Conservation (phyloP, 2,888 invertebrate genomes). For the Neoascia interrupta region DNA sequence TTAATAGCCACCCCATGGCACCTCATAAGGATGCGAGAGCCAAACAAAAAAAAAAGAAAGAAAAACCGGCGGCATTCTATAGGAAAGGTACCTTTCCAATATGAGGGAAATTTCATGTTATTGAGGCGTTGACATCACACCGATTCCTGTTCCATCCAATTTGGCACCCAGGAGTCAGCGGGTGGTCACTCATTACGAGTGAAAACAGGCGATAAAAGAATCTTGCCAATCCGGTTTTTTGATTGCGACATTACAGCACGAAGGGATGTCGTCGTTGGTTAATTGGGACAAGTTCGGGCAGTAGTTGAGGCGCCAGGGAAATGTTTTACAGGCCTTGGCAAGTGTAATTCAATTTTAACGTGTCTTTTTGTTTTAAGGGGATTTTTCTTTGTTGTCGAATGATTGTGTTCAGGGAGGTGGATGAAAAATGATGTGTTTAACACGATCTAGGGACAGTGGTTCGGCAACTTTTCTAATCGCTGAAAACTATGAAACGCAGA, state of each 20-base stretch:
- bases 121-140: constrained; percentile 56
- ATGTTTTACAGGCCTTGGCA: neutral
- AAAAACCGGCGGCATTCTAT: too few species aligned
- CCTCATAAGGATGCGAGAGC: neutral
- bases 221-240: constrained; percentile 47
- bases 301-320: neutral
- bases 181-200: constrained; percentile 60
- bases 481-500: too few species aligned
- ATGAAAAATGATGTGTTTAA: too few species aligned
- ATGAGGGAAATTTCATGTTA: constrained; percentile 37
- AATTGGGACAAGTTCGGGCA: constrained; percentile 41
- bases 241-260: constrained; percentile 11
- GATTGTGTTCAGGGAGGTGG: neutral
- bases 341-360: constrained; percentile 12
- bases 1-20: constrained; percentile 45
- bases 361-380: neutral
- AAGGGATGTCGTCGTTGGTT: constrained; percentile 43
- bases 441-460: too few species aligned
- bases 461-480: too few species aligned
- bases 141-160: constrained; percentile 44
- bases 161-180: constrained; percentile 55
- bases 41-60: constrained; percentile 7
- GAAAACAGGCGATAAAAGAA: constrained; percentile 18
- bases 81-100: constrained; percentile 14
- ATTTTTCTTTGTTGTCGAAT: neutral